These are phyloP conservation scores for Melanotaenia parkinsoni DNA, from an alignment of 2,797 vertebrate species.

Conservation along the genomic window DNA sequence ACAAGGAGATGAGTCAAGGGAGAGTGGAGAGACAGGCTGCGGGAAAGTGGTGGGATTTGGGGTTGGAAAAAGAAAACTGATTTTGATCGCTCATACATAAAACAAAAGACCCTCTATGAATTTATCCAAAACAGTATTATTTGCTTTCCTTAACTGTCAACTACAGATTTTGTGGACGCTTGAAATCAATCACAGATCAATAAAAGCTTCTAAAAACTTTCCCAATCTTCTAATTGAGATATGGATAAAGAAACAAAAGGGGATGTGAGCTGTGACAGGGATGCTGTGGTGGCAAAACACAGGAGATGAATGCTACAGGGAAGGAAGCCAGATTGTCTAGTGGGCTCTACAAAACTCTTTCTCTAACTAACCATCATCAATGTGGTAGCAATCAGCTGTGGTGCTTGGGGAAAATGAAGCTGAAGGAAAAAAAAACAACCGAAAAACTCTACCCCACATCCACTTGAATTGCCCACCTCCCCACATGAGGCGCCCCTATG, in stretches of 20 bases:
- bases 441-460: background rate
- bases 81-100: conserved; percentile 28
- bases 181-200: conserved; percentile 54
- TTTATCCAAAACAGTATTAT: conserved; percentile 54
- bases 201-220: conserved; percentile 31
- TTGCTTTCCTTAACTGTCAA: conserved; percentile 43
- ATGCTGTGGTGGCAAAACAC: conserved; percentile 49
- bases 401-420: conserved; percentile 61
- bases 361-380: conserved; percentile 74
- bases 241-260: conserved; percentile 33
- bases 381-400: conserved; percentile 82
- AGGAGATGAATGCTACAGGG: conserved; percentile 38
- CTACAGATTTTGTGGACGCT: conserved; percentile 41
- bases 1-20: conserved; percentile 33
- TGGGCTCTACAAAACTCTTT: conserved; percentile 49
- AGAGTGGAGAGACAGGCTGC: conserved; percentile 24
- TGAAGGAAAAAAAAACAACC: conserved; percentile 57
- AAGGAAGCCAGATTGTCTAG: conserved; percentile 60
- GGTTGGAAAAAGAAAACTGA: conserved; percentile 35
- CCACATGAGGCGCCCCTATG: conserved; percentile 55
- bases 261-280: conserved; percentile 46
- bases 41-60: conserved; percentile 27
- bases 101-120: conserved; percentile 57
- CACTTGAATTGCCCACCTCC: conserved; percentile 22
- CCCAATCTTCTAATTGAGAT: conserved; percentile 40